phyloP scores from a whole-genome alignment of 1,140 invertebrate species.

The Hormaphis cornu region DNA sequence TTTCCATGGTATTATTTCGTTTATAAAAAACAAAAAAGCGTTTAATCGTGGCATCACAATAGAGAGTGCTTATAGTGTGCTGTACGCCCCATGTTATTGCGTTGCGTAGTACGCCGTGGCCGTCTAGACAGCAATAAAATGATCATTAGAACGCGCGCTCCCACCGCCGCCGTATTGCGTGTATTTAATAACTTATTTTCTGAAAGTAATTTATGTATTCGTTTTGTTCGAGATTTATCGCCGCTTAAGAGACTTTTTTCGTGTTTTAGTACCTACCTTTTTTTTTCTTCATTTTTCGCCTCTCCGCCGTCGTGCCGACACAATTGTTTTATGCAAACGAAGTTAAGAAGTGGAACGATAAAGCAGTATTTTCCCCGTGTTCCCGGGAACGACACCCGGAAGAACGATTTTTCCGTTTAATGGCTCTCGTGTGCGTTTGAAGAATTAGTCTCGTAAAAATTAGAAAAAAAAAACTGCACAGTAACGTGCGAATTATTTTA shows the following conservation, averaged over 20 bases:
- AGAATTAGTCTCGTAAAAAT: not conserved
- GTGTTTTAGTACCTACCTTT: too few species aligned
- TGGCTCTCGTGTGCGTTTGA: not conserved
- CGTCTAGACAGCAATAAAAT: conserved; percentile 17
- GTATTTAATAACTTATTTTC: conserved; percentile 14
- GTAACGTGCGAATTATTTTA: too few species aligned
- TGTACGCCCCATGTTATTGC: too few species aligned
- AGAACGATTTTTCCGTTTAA: conserved; percentile 13
- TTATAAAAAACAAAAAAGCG: too few species aligned
- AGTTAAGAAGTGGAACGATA: conserved; percentile 15
- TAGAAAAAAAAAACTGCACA: not conserved
- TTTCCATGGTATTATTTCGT: too few species aligned
- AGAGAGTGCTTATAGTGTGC: too few species aligned
- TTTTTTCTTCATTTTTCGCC: too few species aligned
- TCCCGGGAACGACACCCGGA: conserved; percentile 1
- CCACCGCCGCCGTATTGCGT: not conserved
- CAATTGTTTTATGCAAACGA: conserved; percentile 30
- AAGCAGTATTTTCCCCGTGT: conserved; percentile 1
- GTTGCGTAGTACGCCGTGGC: not conserved
- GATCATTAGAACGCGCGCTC: not conserved
- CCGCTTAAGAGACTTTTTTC: not conserved
- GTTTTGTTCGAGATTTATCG: conserved; percentile 15
- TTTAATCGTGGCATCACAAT: too few species aligned
- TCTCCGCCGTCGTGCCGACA: not conserved
- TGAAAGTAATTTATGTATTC: conserved; percentile 18